Conservation (phyloP, 2,113 vertebrate genomes). For the Dasyprocta punctata region DNA sequence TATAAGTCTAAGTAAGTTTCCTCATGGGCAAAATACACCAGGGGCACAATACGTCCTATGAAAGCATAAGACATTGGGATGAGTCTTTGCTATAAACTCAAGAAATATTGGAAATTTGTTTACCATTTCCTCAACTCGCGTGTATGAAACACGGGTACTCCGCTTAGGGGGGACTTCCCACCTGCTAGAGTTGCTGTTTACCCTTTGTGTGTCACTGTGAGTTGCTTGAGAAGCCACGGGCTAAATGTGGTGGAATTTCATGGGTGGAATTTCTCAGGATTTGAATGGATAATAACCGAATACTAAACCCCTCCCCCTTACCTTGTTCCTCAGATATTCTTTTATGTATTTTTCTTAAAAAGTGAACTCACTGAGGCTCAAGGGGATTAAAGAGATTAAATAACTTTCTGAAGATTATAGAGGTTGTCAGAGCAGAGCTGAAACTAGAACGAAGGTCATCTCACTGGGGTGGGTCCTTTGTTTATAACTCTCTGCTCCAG, state of each 20-base stretch:
- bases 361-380: not conserved
- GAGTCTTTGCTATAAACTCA: not conserved
- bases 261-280: not conserved
- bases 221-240: not conserved
- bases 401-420: constrained; percentile 26
- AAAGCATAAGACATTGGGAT: not conserved
- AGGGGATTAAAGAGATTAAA: constrained; percentile 29
- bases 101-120: constrained; percentile 1
- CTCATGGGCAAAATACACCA: not conserved
- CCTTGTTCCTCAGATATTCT: not conserved
- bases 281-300: not conserved
- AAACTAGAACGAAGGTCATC: not conserved
- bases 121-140: not conserved
- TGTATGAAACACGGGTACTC: not conserved
- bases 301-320: not conserved
- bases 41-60: not conserved
- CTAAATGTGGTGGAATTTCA: not conserved
- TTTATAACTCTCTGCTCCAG: not conserved
- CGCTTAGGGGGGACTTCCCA: not conserved
- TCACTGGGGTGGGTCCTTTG: not conserved
- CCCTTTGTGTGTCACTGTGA: not conserved
- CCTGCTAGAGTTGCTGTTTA: not conserved
- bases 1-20: not conserved
- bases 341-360: not conserved
- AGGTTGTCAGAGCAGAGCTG: not conserved